Conservation (phyloP, 2,113 vertebrate genomes). For the zebrafish (Danio rerio) region DNA sequence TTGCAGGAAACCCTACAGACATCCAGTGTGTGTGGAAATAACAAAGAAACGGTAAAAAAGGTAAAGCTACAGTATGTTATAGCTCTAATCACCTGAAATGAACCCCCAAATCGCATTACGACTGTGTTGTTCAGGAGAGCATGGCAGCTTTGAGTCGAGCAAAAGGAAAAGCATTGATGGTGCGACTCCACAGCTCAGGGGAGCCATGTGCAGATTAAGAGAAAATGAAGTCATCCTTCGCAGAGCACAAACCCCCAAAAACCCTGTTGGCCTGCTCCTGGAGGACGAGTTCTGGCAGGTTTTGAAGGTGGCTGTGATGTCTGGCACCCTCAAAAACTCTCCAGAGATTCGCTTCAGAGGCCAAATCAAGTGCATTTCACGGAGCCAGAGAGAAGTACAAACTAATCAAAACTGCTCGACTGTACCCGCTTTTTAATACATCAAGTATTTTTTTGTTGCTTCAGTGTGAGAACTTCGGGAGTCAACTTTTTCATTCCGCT, state of each 20-base stretch:
- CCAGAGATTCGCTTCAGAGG: slow-evolving; percentile 58
- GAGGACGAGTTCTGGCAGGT: slow-evolving; percentile 51
- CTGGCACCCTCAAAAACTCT: slow-evolving; percentile 31
- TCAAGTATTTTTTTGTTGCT: slow-evolving; percentile 31
- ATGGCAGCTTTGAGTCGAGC: background rate
- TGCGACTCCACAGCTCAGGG: slow-evolving; percentile 18
- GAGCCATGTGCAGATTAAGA: slow-evolving; percentile 32
- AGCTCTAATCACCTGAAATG: slow-evolving; percentile 41
- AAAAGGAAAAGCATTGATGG: slow-evolving; percentile 20
- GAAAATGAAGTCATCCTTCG: slow-evolving; percentile 49
- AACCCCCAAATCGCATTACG: slow-evolving; percentile 31
- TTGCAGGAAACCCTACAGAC: no score
- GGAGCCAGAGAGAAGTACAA: slow-evolving; percentile 32
- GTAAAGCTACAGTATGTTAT: slow-evolving; percentile 37
- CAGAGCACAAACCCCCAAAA: slow-evolving; percentile 38
- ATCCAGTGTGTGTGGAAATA: background rate
- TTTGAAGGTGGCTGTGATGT: slow-evolving; percentile 60
- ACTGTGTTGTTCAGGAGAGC: slow-evolving; percentile 43
- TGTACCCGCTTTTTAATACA: slow-evolving; percentile 21
- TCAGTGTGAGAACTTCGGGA: background rate
- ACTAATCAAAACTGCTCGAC: slow-evolving; percentile 37
- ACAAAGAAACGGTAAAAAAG: slow-evolving; percentile 16
- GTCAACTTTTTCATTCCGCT: slow-evolving; percentile 3
- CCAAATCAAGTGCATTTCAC: slow-evolving; percentile 36
- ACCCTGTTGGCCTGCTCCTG: slow-evolving; percentile 26